Evolutionary conservation across 2,797 vertebrate species (phyloP).

Genomic region (Sardinella longiceps): DNA sequence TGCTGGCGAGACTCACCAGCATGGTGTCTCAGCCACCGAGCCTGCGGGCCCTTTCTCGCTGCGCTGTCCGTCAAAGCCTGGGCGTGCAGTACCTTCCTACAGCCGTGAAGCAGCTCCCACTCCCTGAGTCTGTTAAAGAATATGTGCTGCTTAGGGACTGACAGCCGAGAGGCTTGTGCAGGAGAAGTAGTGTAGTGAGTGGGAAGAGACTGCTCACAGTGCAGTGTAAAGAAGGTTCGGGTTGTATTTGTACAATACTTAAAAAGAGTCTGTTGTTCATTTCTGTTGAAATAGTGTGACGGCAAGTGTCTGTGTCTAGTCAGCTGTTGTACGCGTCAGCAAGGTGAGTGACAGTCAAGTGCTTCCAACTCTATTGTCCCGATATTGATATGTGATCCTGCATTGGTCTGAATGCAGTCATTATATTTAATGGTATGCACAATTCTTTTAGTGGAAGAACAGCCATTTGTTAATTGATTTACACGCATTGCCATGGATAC

Average conservation of each 20-base stretch:
- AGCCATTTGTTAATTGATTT: background rate
- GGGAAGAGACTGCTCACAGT: conserved; percentile 38
- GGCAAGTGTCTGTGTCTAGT: conserved; percentile 22
- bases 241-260: conserved; percentile 38
- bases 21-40: conserved; percentile 85
- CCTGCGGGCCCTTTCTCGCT: conserved; percentile 86
- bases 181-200: background rate
- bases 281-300: background rate
- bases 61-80: conserved; percentile 84
- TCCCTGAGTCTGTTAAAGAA: conserved; percentile 90
- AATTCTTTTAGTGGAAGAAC: background rate
- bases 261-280: conserved; percentile 21
- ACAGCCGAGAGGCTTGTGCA: conserved; percentile 39
- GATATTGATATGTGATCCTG: background rate
- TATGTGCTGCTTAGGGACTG: conserved; percentile 87
- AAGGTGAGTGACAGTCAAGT: conserved; percentile 17
- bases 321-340: background rate
- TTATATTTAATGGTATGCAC: conserved; percentile 1
- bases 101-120: conserved; percentile 88
- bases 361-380: background rate
- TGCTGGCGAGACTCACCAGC: conserved; percentile 83
- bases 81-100: conserved; percentile 86
- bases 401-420: background rate
- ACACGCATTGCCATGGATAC: background rate
- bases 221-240: conserved; percentile 32